Percentiles rank a stretch among this genome's conserved stretches.
Evolutionary conservation across 2,888 invertebrate genomes (phyloP).

Genomic region (Drosophila dives): DNA sequence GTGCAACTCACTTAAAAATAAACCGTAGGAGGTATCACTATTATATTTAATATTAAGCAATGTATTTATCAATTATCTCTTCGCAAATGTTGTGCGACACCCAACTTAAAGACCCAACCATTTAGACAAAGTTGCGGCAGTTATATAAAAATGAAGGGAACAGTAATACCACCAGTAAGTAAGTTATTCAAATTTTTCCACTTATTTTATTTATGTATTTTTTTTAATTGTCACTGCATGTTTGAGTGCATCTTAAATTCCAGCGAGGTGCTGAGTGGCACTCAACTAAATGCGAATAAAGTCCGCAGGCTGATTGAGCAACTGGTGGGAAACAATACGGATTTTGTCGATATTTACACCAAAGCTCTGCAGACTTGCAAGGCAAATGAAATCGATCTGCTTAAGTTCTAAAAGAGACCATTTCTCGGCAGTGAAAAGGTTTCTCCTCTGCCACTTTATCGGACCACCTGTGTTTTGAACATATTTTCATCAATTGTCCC

Average conservation of each 20-base stretch:
- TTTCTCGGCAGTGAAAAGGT: slow-evolving; percentile 27
- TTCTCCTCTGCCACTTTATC: slow-evolving; percentile 34
- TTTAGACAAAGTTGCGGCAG: slow-evolving; percentile 42
- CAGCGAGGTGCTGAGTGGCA: slow-evolving; percentile 31
- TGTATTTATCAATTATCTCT: slow-evolving; percentile 15
- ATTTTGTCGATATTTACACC: slow-evolving; percentile 42
- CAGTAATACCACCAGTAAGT: slow-evolving; percentile 52
- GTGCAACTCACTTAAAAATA: not conserved
- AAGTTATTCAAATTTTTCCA: not conserved
- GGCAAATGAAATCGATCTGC: slow-evolving; percentile 9
- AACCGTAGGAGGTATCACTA: not conserved
- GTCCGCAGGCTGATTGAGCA: slow-evolving; percentile 27
- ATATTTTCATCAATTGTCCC: slow-evolving; percentile 54
- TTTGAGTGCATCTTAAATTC: slow-evolving; percentile 59
- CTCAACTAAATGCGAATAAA: slow-evolving; percentile 41
- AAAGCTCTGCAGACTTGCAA: slow-evolving; percentile 49
- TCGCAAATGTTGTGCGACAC: slow-evolving; percentile 47
- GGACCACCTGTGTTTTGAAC: slow-evolving; percentile 39
- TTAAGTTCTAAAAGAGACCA: slow-evolving; percentile 4
- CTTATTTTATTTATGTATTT: not conserved
- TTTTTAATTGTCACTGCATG: slow-evolving; percentile 41
- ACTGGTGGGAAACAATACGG: slow-evolving; percentile 36
- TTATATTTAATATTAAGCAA: slow-evolving; percentile 10
- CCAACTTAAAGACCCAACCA: slow-evolving; percentile 30
- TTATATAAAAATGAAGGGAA: slow-evolving; percentile 20